Percentiles rank a stretch among this genome's conserved stretches.
Evolutionary conservation across 2,113 vertebrate species (phyloP).

Genomic region (Mohoua ochrocephala): DNA sequence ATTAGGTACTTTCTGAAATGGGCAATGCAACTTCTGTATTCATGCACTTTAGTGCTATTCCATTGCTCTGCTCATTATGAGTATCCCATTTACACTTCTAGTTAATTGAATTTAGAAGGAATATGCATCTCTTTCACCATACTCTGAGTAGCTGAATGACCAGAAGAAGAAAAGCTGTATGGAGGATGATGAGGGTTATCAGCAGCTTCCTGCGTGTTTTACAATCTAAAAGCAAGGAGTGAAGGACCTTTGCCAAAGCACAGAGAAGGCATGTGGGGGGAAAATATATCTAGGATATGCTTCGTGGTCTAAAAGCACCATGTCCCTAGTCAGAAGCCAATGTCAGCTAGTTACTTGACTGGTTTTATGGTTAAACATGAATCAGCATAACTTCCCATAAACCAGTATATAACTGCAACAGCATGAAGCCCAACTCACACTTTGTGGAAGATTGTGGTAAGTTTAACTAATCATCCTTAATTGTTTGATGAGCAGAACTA

Average conservation of each 20-base stretch:
- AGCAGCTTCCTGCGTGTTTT: not conserved
- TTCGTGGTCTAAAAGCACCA: not conserved
- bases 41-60: not conserved
- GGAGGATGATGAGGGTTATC: not conserved
- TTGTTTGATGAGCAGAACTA: not conserved
- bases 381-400: not conserved
- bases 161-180: not conserved
- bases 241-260: not conserved
- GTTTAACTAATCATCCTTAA: not conserved
- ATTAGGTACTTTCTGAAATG: not conserved
- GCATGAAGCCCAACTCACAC: not conserved
- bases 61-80: not conserved
- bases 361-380: not conserved
- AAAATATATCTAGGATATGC: not conserved
- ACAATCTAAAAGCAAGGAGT: not conserved
- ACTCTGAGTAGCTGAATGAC: not conserved
- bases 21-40: not conserved
- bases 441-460: not conserved
- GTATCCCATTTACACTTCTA: not conserved
- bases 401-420: not conserved
- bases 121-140: not conserved
- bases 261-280: not conserved
- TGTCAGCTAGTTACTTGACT: not conserved
- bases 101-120: not conserved
- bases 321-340: not conserved